phyloP scores from a whole-genome alignment of 1,140 invertebrate genomes.

The Alviniconcha marisindica region DNA sequence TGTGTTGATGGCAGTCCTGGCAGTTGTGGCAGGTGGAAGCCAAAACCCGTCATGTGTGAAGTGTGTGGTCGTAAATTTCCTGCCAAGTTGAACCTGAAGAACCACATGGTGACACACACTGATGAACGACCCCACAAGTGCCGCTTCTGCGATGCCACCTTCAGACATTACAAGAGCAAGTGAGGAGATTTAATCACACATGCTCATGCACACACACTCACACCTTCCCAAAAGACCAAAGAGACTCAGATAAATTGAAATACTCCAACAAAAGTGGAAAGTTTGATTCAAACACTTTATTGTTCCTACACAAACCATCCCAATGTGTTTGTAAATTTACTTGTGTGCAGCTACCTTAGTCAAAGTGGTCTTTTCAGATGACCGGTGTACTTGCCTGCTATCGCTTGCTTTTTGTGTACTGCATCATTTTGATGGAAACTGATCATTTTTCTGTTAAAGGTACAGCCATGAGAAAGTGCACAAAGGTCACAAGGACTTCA shows the following conservation, averaged over 20 bases:
- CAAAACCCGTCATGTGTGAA: constrained; percentile 33
- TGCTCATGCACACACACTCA: no score
- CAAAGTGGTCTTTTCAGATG: not conserved
- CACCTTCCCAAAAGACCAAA: no score
- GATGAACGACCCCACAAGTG: constrained; percentile 34
- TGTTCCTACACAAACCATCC: no score
- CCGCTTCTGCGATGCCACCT: constrained; percentile 31
- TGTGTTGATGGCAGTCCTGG: not conserved
- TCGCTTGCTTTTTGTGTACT: no score
- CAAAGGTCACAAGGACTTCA: constrained; percentile 27
- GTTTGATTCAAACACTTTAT: no score
- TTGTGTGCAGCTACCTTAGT: not conserved
- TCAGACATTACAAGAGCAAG: constrained; percentile 32
- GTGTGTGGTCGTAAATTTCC: constrained; percentile 28
- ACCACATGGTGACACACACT: constrained; percentile 37
- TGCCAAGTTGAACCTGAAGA: constrained; percentile 28
- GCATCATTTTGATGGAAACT: no score
- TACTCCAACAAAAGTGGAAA: no score
- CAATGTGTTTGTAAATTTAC: not conserved
- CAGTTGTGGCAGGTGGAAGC: not conserved
- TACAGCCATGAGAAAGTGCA: constrained; percentile 36
- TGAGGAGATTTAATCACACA: no score
- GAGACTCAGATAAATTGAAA: no score
- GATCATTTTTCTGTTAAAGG: not conserved
- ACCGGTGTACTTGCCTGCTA: no score